Base-by-base conservation (phyloP, 2,797 vertebrate species). In the Discoglossus pictus region DNA sequence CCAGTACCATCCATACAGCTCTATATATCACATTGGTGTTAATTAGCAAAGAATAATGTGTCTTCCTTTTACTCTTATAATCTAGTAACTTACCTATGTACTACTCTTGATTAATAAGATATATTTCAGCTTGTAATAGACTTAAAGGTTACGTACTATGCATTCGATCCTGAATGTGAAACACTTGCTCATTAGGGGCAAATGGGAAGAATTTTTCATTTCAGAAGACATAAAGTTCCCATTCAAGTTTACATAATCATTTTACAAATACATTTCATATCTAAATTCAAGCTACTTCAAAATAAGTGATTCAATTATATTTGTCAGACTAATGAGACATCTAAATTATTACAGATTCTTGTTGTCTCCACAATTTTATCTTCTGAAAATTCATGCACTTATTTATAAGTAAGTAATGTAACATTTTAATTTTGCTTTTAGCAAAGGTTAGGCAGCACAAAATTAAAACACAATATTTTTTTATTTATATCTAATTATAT, bases 221-320 rank as follows among this genome's bases (percentile, higher is more conserved):
- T 47, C 78, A 82, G 79, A 82, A 80, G 73, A 67, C 80, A 81
- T 27, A 12, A 36, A 63, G 39, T 65, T 46, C 53, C 46, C 61
- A 79, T 71, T 89, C 74, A 83, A 87, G 83, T 78, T 72, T 80
- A 76, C 35, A 61, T 84, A 81, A 86, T 82, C 74, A 87, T 86
- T 87, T 85, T 64, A 84, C 75, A 84, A 88, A 87, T 79, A 87
- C 73, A 85, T 88, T 84, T 87, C 82, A 88, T 86, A 89, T 89
- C 83, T 86, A 76, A 78, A 79, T 73, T 79, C 69, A 73, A 80
- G 78, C 74, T 83, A 75, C 76, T 86, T 83, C 75, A 85, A 83
- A 81, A 79, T 72, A 81, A 86, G 77, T 75, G 69, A 73, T 84
- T 85, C 80, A 74, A 74, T 83, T 84, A 85, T 75, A 88, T 77